Percentiles rank a stretch among this genome's conserved stretches.
phyloP scores from a whole-genome alignment of 2,888 invertebrate genomes.

The Chrysodeixis includens region DNA sequence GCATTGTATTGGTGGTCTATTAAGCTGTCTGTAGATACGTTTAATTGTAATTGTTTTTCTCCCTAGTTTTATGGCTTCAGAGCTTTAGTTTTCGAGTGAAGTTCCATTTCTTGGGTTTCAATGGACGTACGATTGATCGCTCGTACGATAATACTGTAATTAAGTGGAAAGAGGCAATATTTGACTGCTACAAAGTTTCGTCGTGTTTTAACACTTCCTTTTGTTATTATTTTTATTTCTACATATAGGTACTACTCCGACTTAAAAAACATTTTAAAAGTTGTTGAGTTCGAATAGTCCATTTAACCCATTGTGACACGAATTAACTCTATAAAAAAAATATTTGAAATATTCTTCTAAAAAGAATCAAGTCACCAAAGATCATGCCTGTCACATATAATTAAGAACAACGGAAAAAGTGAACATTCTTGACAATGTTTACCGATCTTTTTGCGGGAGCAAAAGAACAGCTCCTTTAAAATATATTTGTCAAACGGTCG shows the following conservation, averaged over 20 bases:
- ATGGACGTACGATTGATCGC: no score
- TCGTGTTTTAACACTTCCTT: no score
- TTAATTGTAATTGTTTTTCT: background rate
- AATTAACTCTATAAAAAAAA: no score
- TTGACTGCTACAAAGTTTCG: no score
- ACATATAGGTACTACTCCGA: no score
- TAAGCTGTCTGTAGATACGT: conserved; percentile 6
- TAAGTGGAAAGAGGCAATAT: no score
- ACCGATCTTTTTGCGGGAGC: conserved; percentile 53
- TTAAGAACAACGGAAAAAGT: conserved; percentile 10
- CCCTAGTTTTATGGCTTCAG: background rate
- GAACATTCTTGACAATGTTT: conserved; percentile 23
- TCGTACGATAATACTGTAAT: no score
- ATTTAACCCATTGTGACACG: no score
- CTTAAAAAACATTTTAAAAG: no score
- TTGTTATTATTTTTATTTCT: no score
- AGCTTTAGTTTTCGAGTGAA: background rate
- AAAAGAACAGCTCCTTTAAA: conserved; percentile 57
- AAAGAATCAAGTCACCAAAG: conserved; percentile 4
- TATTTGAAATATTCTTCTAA: background rate
- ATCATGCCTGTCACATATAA: background rate
- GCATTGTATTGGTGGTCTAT: conserved; percentile 15
- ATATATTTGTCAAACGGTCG: conserved; percentile 69
- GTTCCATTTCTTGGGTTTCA: background rate
- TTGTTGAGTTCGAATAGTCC: no score